Conservation (phyloP, 1,140 invertebrate genomes). For the Cheumatopsyche charites region DNA sequence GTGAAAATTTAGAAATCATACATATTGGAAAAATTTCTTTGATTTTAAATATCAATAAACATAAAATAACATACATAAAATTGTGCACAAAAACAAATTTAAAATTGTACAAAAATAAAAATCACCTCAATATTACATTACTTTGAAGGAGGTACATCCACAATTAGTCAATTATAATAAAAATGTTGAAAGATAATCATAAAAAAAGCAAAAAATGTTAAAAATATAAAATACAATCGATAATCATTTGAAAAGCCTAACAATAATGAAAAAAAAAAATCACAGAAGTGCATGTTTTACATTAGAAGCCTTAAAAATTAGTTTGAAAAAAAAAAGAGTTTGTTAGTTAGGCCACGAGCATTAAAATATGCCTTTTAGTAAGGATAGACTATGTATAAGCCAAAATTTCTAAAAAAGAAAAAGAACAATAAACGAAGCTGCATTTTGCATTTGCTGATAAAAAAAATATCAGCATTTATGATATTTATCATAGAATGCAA, state of each 20-base stretch:
- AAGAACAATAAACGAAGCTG: neutral
- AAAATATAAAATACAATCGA: neutral
- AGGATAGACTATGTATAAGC: constrained; percentile 14
- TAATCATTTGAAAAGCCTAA: neutral
- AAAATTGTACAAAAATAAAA: no score
- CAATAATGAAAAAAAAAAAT: no score
- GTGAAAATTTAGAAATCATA: no score
- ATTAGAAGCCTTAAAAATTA: constrained; percentile 23
- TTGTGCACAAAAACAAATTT: no score
- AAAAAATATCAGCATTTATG: neutral
- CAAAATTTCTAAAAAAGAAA: neutral
- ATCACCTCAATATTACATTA: no score
- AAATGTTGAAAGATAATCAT: no score
- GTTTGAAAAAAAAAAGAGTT: constrained; percentile 14
- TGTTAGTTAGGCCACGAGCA: constrained; percentile 49
- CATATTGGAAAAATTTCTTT: no score
- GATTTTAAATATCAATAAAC: no score
- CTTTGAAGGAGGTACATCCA: no score
- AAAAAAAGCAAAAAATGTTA: no score
- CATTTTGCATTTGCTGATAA: neutral
- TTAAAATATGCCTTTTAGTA: constrained; percentile 41
- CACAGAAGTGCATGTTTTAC: neutral
- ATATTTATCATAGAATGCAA: neutral
- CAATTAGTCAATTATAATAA: no score
- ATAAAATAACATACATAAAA: no score